These are phyloP conservation scores for Phaetusa simplex DNA, from an alignment of 2,113 vertebrate species.

Conservation along the genomic window DNA sequence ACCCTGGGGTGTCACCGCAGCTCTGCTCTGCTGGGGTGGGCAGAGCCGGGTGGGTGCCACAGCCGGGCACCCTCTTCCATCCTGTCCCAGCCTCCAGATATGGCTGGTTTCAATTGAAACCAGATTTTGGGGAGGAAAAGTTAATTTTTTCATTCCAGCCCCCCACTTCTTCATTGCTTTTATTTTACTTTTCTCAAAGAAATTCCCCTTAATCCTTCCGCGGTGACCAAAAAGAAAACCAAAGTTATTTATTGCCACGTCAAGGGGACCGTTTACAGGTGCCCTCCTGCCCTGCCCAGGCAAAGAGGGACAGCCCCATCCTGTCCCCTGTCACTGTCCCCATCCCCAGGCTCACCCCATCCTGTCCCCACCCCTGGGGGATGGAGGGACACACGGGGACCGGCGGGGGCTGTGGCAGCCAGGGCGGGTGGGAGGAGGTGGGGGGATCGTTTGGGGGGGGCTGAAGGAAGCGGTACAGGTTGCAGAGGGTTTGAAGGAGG, in stretches of 20 bases:
- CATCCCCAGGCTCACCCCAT: not conserved
- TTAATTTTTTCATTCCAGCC: not conserved
- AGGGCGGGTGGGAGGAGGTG: not conserved
- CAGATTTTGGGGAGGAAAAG: not conserved
- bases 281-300: not conserved
- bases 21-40: not conserved
- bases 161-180: not conserved
- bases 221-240: not conserved
- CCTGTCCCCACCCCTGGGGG: not conserved
- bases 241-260: slow-evolving; percentile 22
- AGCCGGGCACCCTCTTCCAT: not conserved
- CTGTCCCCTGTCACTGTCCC: not conserved
- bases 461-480: not conserved
- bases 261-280: not conserved
- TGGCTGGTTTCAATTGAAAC: not conserved
- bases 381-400: not conserved
- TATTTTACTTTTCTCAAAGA: not conserved
- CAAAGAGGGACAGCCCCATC: not conserved
- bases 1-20: not conserved
- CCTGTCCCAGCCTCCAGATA: not conserved
- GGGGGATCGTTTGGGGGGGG: too few species aligned
- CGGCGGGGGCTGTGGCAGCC: accelerated
- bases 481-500: not conserved
- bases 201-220: not conserved
- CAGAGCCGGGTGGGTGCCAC: accelerated